Conservation (phyloP, 2,113 vertebrate species). For the Hirundichthys speculiger region DNA sequence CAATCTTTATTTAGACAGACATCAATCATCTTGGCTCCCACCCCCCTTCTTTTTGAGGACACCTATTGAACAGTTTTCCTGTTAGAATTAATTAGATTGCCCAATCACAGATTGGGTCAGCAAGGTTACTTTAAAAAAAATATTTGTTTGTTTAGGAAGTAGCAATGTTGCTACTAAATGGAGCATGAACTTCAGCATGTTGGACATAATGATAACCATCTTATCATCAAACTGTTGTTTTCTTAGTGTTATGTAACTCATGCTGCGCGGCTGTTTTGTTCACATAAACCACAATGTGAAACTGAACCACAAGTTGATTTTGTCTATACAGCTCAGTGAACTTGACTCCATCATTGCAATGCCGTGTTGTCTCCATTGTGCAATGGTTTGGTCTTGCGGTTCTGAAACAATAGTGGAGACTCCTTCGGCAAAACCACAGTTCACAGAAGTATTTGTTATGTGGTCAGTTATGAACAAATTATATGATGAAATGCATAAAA, state of each 20-base stretch:
- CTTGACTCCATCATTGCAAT: constrained; percentile 56
- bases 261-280: constrained; percentile 44
- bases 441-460: constrained; percentile 70
- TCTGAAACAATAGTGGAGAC: constrained; percentile 64
- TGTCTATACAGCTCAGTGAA: constrained; percentile 53
- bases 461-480: constrained; percentile 65
- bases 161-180: background rate
- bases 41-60: constrained; percentile 14
- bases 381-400: constrained; percentile 56
- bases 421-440: constrained; percentile 61
- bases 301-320: constrained; percentile 59
- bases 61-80: constrained; percentile 4
- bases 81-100: background rate
- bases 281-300: constrained; percentile 40
- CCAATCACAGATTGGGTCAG: too few species aligned
- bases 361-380: constrained; percentile 63
- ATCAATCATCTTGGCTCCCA: constrained; percentile 36
- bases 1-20: constrained; percentile 40
- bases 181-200: constrained; percentile 1
- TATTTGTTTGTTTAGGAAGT: constrained; percentile 1
- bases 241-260: constrained; percentile 47
- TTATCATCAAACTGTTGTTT: constrained; percentile 25
- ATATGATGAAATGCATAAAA: constrained; percentile 61
- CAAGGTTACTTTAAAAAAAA: too few species aligned
- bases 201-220: constrained; percentile 26